Evolutionary conservation across 1,140 invertebrate genomes (phyloP).

Genomic region (Oryzaephilus surinamensis): DNA sequence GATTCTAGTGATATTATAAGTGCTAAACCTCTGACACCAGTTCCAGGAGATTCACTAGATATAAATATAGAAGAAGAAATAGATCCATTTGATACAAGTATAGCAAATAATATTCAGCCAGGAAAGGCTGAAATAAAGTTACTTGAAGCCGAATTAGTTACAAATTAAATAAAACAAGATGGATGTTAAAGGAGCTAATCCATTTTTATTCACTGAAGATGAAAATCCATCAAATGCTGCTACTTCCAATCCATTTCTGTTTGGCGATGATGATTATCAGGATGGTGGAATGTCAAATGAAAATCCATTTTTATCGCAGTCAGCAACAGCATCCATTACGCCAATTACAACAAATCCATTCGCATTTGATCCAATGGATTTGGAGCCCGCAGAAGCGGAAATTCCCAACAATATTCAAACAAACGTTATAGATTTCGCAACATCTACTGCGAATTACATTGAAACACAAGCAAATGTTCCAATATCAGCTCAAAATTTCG

Average conservation of each 20-base stretch:
- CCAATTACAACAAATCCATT: conserved; percentile 53
- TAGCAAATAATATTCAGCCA: conserved; percentile 59
- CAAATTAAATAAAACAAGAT: too few species aligned
- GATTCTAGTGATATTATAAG: conserved; percentile 52
- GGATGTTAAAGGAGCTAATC: conserved; percentile 51
- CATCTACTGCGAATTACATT: conserved; percentile 16
- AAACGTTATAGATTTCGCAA: too few species aligned
- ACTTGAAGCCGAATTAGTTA: conserved; percentile 49
- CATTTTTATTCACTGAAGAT: conserved; percentile 63
- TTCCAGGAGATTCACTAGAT: conserved; percentile 37
- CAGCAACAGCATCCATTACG: conserved; percentile 23
- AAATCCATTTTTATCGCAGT: conserved; percentile 44
- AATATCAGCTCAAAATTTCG: conserved; percentile 5
- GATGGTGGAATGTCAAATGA: conserved; percentile 35
- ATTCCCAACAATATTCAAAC: conserved; percentile 6
- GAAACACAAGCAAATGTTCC: neutral
- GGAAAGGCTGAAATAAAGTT: conserved; percentile 67
- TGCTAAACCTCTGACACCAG: conserved; percentile 55
- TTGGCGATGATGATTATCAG: conserved; percentile 39
- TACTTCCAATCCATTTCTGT: conserved; percentile 62
- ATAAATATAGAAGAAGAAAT: conserved; percentile 25
- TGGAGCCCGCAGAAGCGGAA: conserved; percentile 40
- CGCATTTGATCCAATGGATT: conserved; percentile 44
- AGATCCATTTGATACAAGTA: conserved; percentile 75
- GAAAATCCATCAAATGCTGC: conserved; percentile 39